Evolutionary conservation across 2,888 invertebrate genomes (phyloP).

Genomic region (Chloroclysta siterata): DNA sequence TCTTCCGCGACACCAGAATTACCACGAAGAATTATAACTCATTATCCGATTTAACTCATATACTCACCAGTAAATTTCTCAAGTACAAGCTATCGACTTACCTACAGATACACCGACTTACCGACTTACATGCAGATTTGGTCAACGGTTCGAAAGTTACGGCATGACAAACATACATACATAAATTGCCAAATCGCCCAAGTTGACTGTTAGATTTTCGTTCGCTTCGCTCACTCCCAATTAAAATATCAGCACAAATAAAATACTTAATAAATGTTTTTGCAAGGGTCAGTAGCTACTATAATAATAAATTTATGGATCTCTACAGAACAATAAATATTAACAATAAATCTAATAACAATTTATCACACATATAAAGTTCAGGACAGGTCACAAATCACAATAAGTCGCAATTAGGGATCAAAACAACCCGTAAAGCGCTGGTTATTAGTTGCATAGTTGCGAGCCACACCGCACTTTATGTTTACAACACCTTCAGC

Average conservation of each 20-base stretch:
- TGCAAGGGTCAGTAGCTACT: not conserved
- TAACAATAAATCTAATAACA: conserved; percentile 26
- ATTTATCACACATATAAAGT: conserved; percentile 49
- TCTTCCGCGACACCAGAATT: too few relatives aligned
- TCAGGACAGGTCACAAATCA: conserved; percentile 74
- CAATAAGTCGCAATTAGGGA: conserved; percentile 76
- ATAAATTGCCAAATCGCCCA: too few relatives aligned
- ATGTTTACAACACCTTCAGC: conserved; percentile 28
- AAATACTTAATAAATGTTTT: not conserved
- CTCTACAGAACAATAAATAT: conserved; percentile 21
- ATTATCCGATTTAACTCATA: too few relatives aligned
- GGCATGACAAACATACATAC: too few relatives aligned
- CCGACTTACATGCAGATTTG: too few relatives aligned
- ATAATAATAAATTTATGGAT: not conserved
- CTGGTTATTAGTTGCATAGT: conserved; percentile 76
- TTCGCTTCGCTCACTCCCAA: too few relatives aligned
- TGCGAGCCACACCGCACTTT: conserved; percentile 59
- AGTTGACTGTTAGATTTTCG: too few relatives aligned
- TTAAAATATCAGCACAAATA: not conserved
- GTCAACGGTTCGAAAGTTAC: too few relatives aligned
- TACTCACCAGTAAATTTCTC: too few relatives aligned
- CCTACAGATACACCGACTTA: too few relatives aligned
- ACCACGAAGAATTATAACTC: too few relatives aligned
- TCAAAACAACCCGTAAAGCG: conserved; percentile 63
- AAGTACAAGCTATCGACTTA: too few relatives aligned